Percentiles rank a stretch among this genome's conserved stretches.
phyloP scores from a whole-genome alignment of 2,888 invertebrate genomes.

The Hyppa rectilinea region DNA sequence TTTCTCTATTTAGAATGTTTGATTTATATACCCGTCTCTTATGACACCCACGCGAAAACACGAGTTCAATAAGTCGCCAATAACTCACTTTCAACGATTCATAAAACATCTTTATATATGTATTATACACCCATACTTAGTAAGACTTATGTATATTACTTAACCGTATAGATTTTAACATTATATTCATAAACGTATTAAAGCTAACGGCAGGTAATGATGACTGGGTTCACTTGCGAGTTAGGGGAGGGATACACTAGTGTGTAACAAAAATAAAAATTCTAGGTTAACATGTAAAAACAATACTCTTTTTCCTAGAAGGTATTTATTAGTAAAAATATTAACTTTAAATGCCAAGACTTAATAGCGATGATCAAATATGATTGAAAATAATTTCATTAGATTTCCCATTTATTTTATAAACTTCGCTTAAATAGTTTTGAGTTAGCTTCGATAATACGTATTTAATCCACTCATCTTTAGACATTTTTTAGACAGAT shows the following conservation, averaged over 20 bases:
- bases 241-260: slow-evolving; percentile 9
- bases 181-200: slow-evolving; percentile 52
- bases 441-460: no score
- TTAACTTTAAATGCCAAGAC: no score
- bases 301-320: no score
- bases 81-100: slow-evolving; percentile 47
- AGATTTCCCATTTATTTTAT: no score
- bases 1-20: no score
- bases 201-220: slow-evolving; percentile 56
- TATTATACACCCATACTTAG: slow-evolving; percentile 30
- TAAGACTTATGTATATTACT: slow-evolving; percentile 15
- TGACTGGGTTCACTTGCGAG: slow-evolving; percentile 45
- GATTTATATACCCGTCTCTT: slow-evolving; percentile 8
- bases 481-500: no score
- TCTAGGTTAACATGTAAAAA: not conserved
- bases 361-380: no score
- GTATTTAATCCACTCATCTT: no score
- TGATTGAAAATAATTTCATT: no score
- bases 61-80: slow-evolving; percentile 45
- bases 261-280: slow-evolving; percentile 11
- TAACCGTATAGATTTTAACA: slow-evolving; percentile 38
- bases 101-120: slow-evolving; percentile 47
- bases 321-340: no score
- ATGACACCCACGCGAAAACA: slow-evolving; percentile 27
- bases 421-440: no score